Evolutionary conservation across 2,888 invertebrate genomes (phyloP), one percentile per base, ranked within the genome.

Genomic region (Torymus tubicola): DNA sequence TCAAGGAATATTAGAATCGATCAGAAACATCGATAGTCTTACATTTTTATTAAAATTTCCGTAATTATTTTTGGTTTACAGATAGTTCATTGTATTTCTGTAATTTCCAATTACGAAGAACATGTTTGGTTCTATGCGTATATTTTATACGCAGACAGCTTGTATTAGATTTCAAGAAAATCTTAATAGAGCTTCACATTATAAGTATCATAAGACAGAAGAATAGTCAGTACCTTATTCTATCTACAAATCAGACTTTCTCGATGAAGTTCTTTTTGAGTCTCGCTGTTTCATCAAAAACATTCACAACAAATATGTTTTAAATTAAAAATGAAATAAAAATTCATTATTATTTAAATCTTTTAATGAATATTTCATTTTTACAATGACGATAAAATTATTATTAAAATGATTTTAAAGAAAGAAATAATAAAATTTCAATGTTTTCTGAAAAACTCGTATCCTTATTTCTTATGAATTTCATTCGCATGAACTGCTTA

Each of bases 21-120:
- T 82, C 60, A 82, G 76, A 80, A 64, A 81, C 78, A 60, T 83
- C 75, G 81, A 80, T 81, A 81, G 81, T 85, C 84, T 83, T 80
- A 73, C 24, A 75, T 81, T 84, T 84, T 83, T 83, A 84, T 84
- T 85, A 83, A 84, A 84, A 84, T 83, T 83, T 83, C 75, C 80
- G 81, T 83, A 81, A 81, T 83, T 78, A 78, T 75, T 31, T 31
- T 78, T 73, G 64, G 55, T 76, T 81, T 70, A 81, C 79, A 81
- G 67, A 78, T 64, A 76, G 53, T 74, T 78, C 50, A 64, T 69
- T 81, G 57, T 73, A 16, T 79, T 78, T 78, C 69, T 72, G 68
- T 72, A 58, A 63, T 72, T 21, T 72, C 50, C 50, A 78, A 69
- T 74, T 68, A 63, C 57, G 67, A 75, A 78, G 71, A 81, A 75